Evolutionary conservation across 2,888 invertebrate genomes (phyloP).

Genomic region (Cosmopolites sordidus): DNA sequence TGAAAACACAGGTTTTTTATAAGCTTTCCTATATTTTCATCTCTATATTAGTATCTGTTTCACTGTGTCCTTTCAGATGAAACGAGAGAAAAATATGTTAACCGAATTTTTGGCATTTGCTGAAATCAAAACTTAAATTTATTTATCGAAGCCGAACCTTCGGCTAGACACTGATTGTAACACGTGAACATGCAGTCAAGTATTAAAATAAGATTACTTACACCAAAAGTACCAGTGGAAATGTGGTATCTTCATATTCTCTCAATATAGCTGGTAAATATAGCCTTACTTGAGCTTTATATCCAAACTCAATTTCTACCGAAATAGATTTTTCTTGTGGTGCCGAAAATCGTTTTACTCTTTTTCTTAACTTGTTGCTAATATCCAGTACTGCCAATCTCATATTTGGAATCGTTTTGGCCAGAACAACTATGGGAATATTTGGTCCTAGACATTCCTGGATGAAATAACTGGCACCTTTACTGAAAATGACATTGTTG

Average conservation of each 20-base stretch:
- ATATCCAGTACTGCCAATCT: conserved; percentile 64
- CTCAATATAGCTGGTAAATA: conserved; percentile 78
- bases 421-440: conserved; percentile 63
- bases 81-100: no score
- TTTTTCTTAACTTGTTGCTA: conserved; percentile 60
- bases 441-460: conserved; percentile 75
- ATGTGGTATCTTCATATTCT: conserved; percentile 76
- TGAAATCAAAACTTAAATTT: no score
- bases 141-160: no score
- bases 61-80: no score
- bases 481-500: conserved; percentile 64
- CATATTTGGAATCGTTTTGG: conserved; percentile 57
- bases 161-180: no score
- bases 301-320: conserved; percentile 63
- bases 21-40: no score
- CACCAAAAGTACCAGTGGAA: conserved; percentile 80
- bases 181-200: no score
- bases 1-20: no score
- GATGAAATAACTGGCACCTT: conserved; percentile 32
- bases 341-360: conserved; percentile 63
- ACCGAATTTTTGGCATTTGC: no score
- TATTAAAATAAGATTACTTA: no score
- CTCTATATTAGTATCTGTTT: no score
- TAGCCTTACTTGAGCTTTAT: conserved; percentile 70
- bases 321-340: conserved; percentile 69